Evolutionary conservation across 2,888 invertebrate genomes (phyloP).

Genomic region (Lithophane semibrunnea): DNA sequence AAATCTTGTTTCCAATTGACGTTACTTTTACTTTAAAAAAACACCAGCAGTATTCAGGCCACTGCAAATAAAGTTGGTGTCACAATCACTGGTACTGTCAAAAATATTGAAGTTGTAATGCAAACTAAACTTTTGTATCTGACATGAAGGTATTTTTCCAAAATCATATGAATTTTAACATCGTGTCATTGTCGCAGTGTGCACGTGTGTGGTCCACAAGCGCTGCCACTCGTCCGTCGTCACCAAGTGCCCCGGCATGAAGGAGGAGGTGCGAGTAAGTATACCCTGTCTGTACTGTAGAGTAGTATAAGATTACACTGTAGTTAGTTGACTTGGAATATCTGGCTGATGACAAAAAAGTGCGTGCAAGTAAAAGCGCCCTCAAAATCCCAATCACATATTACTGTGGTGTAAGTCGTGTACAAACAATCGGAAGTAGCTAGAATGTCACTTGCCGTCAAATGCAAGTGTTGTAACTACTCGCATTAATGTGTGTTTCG

Average conservation of each 20-base stretch:
- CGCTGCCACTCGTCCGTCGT: constrained; percentile 99
- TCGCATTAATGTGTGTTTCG: not conserved
- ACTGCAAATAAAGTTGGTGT: not conserved
- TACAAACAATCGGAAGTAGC: not conserved
- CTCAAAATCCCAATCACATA: not conserved
- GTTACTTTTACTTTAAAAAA: not conserved
- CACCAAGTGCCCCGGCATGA: constrained; percentile 99
- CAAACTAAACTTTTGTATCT: not conserved
- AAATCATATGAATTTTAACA: not conserved
- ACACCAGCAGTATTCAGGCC: not conserved
- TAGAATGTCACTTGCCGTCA: not conserved
- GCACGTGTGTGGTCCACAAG: constrained; percentile 99
- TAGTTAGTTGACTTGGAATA: not conserved
- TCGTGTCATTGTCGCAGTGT: constrained; percentile 92
- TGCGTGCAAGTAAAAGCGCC: not conserved
- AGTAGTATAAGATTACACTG: not conserved
- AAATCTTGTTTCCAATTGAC: not conserved
- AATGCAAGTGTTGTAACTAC: not conserved
- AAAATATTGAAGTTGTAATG: not conserved
- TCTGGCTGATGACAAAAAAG: not conserved
- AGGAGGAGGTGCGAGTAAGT: constrained; percentile 93
- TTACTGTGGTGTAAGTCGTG: too few relatives aligned
- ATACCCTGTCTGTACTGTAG: not conserved
- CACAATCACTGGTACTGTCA: not conserved
- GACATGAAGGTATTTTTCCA: too few relatives aligned